These are phyloP conservation scores for Ichneumoninae sp. DNA, from an alignment of 2,888 invertebrate genomes.

Conservation along the genomic window DNA sequence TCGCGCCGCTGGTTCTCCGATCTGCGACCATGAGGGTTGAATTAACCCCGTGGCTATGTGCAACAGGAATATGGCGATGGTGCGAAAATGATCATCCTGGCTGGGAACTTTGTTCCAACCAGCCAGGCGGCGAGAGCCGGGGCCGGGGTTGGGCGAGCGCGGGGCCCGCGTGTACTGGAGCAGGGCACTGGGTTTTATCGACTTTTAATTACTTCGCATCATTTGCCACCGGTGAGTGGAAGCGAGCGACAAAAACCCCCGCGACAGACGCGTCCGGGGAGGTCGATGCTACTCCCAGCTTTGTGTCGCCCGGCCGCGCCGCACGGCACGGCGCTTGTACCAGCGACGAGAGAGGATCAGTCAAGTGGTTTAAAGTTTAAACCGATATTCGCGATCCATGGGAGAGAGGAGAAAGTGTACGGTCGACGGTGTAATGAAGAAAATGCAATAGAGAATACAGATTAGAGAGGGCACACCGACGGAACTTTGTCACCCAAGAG, in stretches of 20 bases:
- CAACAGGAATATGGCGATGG: conserved; percentile 7
- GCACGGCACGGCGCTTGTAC: conserved; percentile 3
- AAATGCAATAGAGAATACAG: conserved; percentile 13
- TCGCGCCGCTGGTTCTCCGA: neutral
- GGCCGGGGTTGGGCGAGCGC: neutral
- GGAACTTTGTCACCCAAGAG: neutral
- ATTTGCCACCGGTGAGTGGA: conserved; percentile 71
- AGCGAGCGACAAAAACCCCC: conserved; percentile 24
- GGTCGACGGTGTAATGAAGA: conserved; percentile 12
- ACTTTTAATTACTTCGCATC: conserved; percentile 82
- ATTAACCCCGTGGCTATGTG: neutral
- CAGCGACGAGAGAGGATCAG: conserved; percentile 39
- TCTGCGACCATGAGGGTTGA: neutral
- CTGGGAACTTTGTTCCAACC: conserved; percentile 1
- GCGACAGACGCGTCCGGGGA: conserved; percentile 35
- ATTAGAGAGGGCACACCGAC: neutral
- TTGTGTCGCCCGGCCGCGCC: conserved; percentile 46
- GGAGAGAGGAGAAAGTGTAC: neutral
- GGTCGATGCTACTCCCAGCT: conserved; percentile 29
- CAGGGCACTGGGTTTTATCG: conserved; percentile 80
- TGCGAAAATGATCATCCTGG: neutral
- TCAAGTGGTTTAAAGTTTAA: conserved; percentile 60
- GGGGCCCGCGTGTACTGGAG: conserved; percentile 61
- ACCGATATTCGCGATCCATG: conserved; percentile 36
- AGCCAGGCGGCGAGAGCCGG: neutral